Percentiles rank a stretch among this genome's conserved stretches.
These are phyloP conservation scores for Syrrhaptes paradoxus DNA, from an alignment of 2,113 vertebrate species.

Conservation along the genomic window DNA sequence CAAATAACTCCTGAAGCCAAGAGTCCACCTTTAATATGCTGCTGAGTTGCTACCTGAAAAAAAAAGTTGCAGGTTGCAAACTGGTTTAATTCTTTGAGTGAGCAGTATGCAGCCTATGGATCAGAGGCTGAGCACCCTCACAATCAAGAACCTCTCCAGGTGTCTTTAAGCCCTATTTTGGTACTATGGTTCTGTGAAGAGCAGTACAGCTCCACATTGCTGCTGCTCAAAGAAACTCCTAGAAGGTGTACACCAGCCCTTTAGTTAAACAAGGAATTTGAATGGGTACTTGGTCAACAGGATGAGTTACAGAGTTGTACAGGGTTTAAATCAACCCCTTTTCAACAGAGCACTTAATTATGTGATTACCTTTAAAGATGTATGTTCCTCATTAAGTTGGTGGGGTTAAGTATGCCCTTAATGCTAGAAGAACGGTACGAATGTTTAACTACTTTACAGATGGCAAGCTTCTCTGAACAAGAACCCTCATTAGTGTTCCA, in stretches of 20 bases:
- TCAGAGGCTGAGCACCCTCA: neutral
- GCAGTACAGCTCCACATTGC: neutral
- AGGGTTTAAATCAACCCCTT: constrained; percentile 46
- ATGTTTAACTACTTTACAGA: constrained; percentile 12
- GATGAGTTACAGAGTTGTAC: constrained; percentile 8
- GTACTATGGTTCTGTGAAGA: neutral
- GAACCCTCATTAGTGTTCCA: neutral
- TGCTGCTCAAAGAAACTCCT: neutral
- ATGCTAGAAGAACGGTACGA: neutral
- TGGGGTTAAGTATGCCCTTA: constrained; percentile 6
- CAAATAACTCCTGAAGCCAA: neutral
- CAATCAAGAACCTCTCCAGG: neutral
- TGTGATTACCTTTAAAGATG: constrained; percentile 36
- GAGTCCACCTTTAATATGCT: accelerated
- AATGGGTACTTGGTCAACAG: neutral
- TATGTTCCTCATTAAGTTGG: constrained; percentile 22
- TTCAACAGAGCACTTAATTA: constrained; percentile 13
- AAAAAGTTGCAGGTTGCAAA: neutral
- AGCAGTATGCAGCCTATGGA: neutral
- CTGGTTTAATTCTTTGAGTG: neutral
- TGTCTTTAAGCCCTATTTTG: neutral
- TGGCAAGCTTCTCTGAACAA: neutral
- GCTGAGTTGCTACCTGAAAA: neutral
- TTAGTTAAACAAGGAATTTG: neutral
- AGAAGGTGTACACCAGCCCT: neutral